Evolutionary conservation across 1,140 invertebrate genomes (phyloP).

Genomic region (Calycopis cecrops): DNA sequence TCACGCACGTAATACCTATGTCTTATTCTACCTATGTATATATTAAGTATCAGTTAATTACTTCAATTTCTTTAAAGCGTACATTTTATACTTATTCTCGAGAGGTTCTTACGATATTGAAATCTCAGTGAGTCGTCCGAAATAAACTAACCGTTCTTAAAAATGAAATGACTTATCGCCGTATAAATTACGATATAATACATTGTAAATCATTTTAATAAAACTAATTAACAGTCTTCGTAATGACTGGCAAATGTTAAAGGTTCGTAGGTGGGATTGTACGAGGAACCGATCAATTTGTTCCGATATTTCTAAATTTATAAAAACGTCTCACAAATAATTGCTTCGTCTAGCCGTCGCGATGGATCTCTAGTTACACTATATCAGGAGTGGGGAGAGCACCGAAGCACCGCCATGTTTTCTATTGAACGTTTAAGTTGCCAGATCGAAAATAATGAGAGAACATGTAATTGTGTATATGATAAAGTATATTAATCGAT

Average conservation of each 20-base stretch:
- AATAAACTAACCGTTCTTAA: conserved; percentile 21
- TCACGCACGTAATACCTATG: conserved; percentile 50
- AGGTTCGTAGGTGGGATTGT: conserved; percentile 57
- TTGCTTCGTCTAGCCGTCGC: conserved; percentile 1
- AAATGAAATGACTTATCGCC: no score
- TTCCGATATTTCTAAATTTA: neutral
- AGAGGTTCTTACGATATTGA: conserved; percentile 59
- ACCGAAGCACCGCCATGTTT: no score
- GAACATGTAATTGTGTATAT: no score
- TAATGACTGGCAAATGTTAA: conserved; percentile 59
- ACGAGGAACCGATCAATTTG: conserved; percentile 44
- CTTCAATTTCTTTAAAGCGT: conserved; percentile 73
- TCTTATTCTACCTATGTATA: conserved; percentile 66
- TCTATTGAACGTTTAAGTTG: no score
- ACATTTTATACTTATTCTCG: conserved; percentile 71
- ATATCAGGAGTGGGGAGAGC: no score
- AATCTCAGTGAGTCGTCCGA: conserved; percentile 31
- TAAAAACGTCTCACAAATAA: neutral
- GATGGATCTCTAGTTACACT: neutral
- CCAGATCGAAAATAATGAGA: no score
- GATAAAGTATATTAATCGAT: no score
- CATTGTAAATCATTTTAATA: conserved; percentile 35
- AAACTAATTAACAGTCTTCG: conserved; percentile 68
- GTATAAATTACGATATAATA: conserved; percentile 15
- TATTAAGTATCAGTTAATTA: conserved; percentile 68